A percentile compares a stretch with the other conserved stretches of the same genome.
Evolutionary conservation across 35 echinoderm and acorn worm genomes (phyloP).

Genomic region (Heliocidaris tuberculata): DNA sequence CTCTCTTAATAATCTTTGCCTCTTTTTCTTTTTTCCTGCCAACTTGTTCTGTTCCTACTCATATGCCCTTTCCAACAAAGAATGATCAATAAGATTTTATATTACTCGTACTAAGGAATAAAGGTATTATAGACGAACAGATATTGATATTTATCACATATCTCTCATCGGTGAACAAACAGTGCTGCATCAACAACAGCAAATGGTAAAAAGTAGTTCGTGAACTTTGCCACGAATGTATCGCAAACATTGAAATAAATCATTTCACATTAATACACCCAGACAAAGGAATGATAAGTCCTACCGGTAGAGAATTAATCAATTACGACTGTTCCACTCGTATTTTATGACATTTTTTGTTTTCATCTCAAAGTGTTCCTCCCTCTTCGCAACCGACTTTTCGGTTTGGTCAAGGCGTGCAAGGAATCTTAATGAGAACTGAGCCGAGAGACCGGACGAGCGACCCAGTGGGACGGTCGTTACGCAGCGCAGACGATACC

Average conservation of each 20-base stretch:
- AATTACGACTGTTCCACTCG: neutral
- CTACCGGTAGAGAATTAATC: neutral
- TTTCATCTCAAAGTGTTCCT: neutral
- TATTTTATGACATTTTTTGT: neutral
- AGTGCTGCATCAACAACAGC: neutral
- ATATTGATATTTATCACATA: too few species aligned
- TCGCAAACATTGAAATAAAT: neutral
- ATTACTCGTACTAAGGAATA: too few species aligned
- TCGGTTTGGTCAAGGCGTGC: neutral
- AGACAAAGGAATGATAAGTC: neutral
- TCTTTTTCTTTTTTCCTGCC: too few species aligned
- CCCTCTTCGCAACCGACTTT: neutral
- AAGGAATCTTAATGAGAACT: neutral
- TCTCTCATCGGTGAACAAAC: neutral
- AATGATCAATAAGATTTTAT: too few species aligned
- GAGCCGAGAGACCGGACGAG: neutral
- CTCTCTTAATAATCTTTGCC: too few species aligned
- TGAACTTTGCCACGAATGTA: neutral
- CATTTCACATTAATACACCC: neutral
- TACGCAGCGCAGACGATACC: neutral
- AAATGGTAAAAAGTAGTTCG: neutral
- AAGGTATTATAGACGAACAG: too few species aligned
- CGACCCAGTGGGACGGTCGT: neutral
- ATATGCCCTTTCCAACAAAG: too few species aligned
- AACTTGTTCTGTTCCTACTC: too few species aligned